These are phyloP conservation scores for Cecropterus lyciades DNA, from an alignment of 1,140 invertebrate species.

Conservation along the genomic window DNA sequence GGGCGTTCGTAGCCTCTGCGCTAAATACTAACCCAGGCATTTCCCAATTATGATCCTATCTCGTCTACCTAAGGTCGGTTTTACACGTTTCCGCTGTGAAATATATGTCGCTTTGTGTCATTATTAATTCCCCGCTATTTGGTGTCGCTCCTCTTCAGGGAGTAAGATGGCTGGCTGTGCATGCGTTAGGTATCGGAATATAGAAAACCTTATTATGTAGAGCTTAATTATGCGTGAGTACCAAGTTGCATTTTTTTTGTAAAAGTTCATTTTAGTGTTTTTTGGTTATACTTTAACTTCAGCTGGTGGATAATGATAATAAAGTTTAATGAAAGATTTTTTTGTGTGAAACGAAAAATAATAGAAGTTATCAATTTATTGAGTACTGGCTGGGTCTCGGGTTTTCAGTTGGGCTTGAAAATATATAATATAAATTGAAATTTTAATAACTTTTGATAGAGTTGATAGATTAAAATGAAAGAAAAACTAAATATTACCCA, in stretches of 20 bases:
- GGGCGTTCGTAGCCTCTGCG: constrained; percentile 54
- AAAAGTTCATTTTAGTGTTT: constrained; percentile 4
- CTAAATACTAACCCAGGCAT: constrained; percentile 56
- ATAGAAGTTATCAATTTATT: too few relatives aligned
- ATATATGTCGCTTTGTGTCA: constrained; percentile 72
- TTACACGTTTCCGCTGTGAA: constrained; percentile 41
- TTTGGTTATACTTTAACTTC: too few relatives aligned
- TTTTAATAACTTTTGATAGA: too few relatives aligned
- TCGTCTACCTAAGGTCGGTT: constrained; percentile 58
- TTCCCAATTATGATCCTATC: constrained; percentile 71
- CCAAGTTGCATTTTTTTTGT: constrained; percentile 23
- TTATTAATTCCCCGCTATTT: constrained; percentile 79
- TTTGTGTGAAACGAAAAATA: too few relatives aligned
- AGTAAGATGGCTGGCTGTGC: constrained; percentile 63
- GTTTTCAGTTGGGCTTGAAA: too few relatives aligned
- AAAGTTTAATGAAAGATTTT: too few relatives aligned
- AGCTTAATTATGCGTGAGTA: constrained; percentile 27
- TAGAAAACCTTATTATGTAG: constrained; percentile 49
- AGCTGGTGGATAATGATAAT: too few relatives aligned
- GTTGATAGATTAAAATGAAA: too few relatives aligned
- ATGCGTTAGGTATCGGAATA: constrained; percentile 50
- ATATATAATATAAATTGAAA: too few relatives aligned
- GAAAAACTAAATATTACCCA: too few relatives aligned
- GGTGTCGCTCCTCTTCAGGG: constrained; percentile 76
- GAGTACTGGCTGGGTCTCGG: too few relatives aligned